Evolutionary conservation across 1,140 invertebrate species (phyloP).

Genomic region (Bombus terrestris): DNA sequence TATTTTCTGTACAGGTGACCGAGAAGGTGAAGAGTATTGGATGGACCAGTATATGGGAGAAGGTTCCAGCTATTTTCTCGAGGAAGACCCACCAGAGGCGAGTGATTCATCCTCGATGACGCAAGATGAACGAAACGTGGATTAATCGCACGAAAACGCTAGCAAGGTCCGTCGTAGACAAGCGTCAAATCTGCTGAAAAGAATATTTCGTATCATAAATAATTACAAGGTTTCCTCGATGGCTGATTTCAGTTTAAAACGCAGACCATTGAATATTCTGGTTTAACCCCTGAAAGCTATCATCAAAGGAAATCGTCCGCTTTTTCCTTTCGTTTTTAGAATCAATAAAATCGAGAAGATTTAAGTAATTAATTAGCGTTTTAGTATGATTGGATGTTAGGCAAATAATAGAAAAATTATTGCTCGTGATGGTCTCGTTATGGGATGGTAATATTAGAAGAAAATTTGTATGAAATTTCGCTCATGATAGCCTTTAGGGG

Average conservation of each 20-base stretch:
- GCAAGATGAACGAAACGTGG: constrained; percentile 12
- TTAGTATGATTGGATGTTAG: no score
- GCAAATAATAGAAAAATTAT: no score
- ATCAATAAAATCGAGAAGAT: no score
- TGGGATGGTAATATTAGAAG: no score
- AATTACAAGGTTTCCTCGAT: not conserved
- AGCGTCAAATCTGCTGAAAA: constrained; percentile 58
- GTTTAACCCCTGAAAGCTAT: no score
- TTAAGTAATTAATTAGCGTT: no score
- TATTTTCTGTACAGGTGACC: not conserved
- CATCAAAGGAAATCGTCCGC: no score
- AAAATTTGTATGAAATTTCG: not conserved
- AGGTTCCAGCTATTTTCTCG: not conserved
- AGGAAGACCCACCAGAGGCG: not conserved
- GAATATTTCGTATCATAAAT: not conserved
- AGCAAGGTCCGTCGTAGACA: constrained; percentile 60
- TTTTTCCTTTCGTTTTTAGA: no score
- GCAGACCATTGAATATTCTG: not conserved
- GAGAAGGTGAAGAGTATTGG: not conserved
- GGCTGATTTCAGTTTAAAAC: not conserved
- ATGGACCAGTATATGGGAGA: no score
- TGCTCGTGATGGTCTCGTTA: no score
- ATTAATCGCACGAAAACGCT: not conserved
- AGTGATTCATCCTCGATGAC: constrained; percentile 16
- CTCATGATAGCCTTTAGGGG: not conserved